Evolutionary conservation across 2,888 invertebrate species (phyloP), one percentile per base, ranked within the genome.

Genomic region (Caenorhabditis panamensis): DNA sequence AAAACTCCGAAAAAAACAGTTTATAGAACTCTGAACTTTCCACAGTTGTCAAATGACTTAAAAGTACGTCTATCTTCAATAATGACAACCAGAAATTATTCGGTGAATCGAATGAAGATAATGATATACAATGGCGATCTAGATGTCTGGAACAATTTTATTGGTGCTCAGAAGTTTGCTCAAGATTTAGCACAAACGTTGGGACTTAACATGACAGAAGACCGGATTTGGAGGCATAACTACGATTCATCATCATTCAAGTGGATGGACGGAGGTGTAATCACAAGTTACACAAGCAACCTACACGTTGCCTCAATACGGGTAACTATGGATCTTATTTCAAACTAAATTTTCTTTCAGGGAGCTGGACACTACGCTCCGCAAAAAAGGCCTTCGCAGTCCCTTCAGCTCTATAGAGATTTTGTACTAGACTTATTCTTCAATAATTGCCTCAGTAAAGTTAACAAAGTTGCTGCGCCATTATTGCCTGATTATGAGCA

Each of bases 111-210:
- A 13, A 58, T 59, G 44, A 82, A 78, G 31, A 67, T 87, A 9
- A 59, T 87, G 56, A 59, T 88, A 37, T 85, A 84, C 80, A 88
- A 88, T 59, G 88, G 88, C 28, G 88, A 88, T 64, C 51, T 81
- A 5, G 87, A 88, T 53, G 41, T 78, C 4, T 71, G 73, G n/a
- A 77, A 72, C 59, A 82, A 80, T 62, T 83, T 84, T 59, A 80
- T 87, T 20, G 82, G 79, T 58, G 87, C 87, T 20, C 85, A 86
- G 79, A 67, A 69, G 31, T 87, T 87, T 54, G 84, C 79, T 22
- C 61, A 79, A 47, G 68, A 82, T 26, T 47, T 87, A 16, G 82
- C 71, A 0, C 28, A 44, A 9, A 11, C 31, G 2, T 49, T 75
- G 22, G 72, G 72, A 1, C 36, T 82, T 41, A 82, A 59, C 20